phyloP scores from a whole-genome alignment of 2,113 vertebrate species.

The Narcine bancroftii region DNA sequence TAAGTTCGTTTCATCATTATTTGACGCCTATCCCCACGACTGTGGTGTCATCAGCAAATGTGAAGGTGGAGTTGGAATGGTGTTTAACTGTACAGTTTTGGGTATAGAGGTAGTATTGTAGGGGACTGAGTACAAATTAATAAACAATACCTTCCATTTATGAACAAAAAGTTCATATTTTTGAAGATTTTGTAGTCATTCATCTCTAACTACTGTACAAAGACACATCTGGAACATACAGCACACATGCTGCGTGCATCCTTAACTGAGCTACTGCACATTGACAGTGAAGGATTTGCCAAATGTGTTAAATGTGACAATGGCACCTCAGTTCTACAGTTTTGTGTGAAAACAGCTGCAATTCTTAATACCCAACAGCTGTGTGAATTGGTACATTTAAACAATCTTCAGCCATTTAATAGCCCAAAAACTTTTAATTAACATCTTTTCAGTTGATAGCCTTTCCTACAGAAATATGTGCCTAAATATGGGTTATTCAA shows the following conservation, averaged over 20 bases:
- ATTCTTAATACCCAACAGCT: neutral
- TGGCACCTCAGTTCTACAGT: neutral
- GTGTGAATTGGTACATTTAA: neutral
- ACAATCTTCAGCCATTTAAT: neutral
- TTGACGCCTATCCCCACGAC: no score
- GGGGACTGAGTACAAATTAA: no score
- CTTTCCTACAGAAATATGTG: neutral
- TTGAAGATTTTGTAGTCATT: neutral
- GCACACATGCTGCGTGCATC: neutral
- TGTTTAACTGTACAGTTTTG: no score
- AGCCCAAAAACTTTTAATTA: neutral
- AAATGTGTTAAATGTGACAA: slow-evolving; percentile 3
- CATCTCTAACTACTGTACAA: neutral
- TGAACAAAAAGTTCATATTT: neutral
- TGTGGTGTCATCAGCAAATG: no score
- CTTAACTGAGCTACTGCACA: neutral
- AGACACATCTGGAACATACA: neutral
- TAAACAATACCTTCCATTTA: neutral
- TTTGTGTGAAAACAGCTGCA: slow-evolving; percentile 22
- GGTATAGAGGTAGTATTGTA: no score
- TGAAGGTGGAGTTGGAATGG: no score
- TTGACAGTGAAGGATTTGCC: neutral
- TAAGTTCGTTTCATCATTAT: no score
- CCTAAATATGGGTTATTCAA: neutral
- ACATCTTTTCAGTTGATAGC: neutral